Conservation (phyloP, 1,140 invertebrate species). For the Augochlora pura region DNA sequence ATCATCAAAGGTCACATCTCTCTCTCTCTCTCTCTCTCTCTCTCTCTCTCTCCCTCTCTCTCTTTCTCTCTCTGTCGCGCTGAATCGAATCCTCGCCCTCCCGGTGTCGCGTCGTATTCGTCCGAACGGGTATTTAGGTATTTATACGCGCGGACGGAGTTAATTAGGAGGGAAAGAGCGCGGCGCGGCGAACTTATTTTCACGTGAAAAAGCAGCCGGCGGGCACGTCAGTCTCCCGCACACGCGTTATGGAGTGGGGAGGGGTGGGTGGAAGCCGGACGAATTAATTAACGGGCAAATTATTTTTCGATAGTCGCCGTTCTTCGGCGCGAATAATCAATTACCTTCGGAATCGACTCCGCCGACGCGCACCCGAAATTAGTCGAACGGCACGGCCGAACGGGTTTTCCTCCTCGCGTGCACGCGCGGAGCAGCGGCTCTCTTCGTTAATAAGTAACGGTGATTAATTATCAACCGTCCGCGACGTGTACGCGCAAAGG, state of each 20-base stretch:
- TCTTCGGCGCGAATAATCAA: slow-evolving; percentile 4
- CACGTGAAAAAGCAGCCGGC: neutral
- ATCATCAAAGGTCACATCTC: too few relatives aligned
- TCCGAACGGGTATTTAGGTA: too few relatives aligned
- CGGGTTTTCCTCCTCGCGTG: neutral
- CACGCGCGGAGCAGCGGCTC: neutral
- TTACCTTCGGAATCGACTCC: neutral
- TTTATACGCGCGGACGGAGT: too few relatives aligned
- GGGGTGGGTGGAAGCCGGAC: too few relatives aligned
- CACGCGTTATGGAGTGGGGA: too few relatives aligned
- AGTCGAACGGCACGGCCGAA: slow-evolving; percentile 4
- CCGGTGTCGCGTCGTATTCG: too few relatives aligned
- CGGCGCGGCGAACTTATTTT: too few relatives aligned
- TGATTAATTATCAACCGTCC: slow-evolving; percentile 43
- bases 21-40: too few relatives aligned
- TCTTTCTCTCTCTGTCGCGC: too few relatives aligned
- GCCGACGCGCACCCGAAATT: slow-evolving; percentile 4
- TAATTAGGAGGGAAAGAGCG: too few relatives aligned
- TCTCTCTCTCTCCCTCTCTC: too few relatives aligned
- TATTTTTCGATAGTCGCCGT: slow-evolving; percentile 14
- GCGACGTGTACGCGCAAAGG: neutral
- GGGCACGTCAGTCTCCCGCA: neutral
- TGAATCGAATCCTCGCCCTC: too few relatives aligned
- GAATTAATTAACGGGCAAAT: slow-evolving; percentile 10
- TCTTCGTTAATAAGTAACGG: slow-evolving; percentile 11